Conservation (phyloP, 2,113 vertebrate genomes). For the Takifugu bimaculatus region DNA sequence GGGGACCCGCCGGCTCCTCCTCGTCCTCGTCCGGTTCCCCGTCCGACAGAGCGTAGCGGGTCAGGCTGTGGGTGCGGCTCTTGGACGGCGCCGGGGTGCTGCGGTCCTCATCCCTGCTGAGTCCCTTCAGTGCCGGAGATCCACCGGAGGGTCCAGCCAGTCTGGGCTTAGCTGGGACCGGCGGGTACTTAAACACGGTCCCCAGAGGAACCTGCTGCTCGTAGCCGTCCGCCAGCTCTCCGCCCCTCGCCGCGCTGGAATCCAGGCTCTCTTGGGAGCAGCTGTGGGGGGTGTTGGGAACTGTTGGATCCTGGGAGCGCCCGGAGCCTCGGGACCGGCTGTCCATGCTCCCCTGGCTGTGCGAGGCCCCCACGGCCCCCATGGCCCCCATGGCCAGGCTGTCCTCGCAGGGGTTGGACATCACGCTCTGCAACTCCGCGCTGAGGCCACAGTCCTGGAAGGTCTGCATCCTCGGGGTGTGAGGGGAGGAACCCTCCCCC, state of each 20-base stretch:
- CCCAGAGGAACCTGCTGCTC: slow-evolving; percentile 71
- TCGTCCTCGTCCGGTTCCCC: slow-evolving; percentile 85
- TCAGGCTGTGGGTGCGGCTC: slow-evolving; percentile 81
- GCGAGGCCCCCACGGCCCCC: slow-evolving; percentile 70
- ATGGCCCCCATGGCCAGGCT: slow-evolving; percentile 59
- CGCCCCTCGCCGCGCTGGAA: slow-evolving; percentile 69
- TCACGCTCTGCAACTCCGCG: slow-evolving; percentile 85
- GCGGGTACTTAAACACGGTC: slow-evolving; percentile 68
- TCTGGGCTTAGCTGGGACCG: slow-evolving; percentile 62
- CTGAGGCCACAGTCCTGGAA: slow-evolving; percentile 93
- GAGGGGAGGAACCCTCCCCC: slow-evolving; percentile 72
- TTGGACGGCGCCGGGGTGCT: slow-evolving; percentile 63
- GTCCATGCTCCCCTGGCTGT: slow-evolving; percentile 89
- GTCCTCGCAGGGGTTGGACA: slow-evolving; percentile 74
- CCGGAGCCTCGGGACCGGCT: slow-evolving; percentile 85
- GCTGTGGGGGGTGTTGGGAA: slow-evolving; percentile 63
- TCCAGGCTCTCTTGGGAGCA: slow-evolving; percentile 78
- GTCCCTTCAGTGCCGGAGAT: slow-evolving; percentile 58
- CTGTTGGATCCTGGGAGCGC: slow-evolving; percentile 81
- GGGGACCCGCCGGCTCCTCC: slow-evolving; percentile 26
- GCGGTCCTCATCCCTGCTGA: slow-evolving; percentile 33
- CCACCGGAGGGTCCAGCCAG: slow-evolving; percentile 27
- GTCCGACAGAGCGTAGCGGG: slow-evolving; percentile 82
- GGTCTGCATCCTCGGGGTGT: slow-evolving; percentile 82
- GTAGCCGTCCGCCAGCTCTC: slow-evolving; percentile 86